These are phyloP conservation scores for Stichodactyla mertensii DNA, from an alignment of 64 coral and sea anemone genomes.

Conservation along the genomic window DNA sequence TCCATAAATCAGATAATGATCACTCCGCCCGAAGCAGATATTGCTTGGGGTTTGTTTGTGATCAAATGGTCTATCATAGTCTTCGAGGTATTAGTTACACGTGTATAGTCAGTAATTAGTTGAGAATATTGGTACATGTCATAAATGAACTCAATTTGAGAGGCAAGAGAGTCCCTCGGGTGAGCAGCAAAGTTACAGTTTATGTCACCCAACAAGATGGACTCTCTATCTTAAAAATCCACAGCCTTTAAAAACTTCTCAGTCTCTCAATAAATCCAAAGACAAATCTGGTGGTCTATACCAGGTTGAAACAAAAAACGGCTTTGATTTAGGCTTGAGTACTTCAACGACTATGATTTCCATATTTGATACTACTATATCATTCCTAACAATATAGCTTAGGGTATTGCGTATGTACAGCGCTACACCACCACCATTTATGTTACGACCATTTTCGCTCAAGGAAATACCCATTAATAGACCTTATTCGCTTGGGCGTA, in stretches of 20 bases:
- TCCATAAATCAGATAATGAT: conserved; percentile 22
- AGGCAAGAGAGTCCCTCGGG: conserved; percentile 9
- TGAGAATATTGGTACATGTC: conserved; percentile 40
- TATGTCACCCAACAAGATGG: conserved; percentile 38
- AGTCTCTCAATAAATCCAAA: conserved; percentile 22
- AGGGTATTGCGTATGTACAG: conserved; percentile 3
- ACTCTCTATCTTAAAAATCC: conserved; percentile 39
- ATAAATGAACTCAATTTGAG: conserved; percentile 29
- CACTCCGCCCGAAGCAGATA: conserved; percentile 12
- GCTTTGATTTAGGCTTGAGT: conserved; percentile 12
- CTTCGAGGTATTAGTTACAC: conserved; percentile 37
- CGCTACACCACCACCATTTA: conserved; percentile 19
- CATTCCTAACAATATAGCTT: conserved; percentile 20
- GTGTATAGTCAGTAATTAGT: conserved; percentile 44
- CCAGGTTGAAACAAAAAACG: conserved; percentile 34
- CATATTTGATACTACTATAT: conserved; percentile 11
- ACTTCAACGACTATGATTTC: conserved; percentile 37
- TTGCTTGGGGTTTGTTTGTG: conserved; percentile 28
- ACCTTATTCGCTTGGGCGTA: no score
- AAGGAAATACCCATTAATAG: background rate
- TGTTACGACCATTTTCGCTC: conserved; percentile 16
- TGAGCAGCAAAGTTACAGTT: conserved; percentile 25
- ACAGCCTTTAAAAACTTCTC: conserved; percentile 32
- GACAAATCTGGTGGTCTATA: conserved; percentile 31
- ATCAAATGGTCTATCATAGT: conserved; percentile 35